Evolutionary conservation across 2,888 invertebrate species (phyloP).

Genomic region (Napeogenes inachia): DNA sequence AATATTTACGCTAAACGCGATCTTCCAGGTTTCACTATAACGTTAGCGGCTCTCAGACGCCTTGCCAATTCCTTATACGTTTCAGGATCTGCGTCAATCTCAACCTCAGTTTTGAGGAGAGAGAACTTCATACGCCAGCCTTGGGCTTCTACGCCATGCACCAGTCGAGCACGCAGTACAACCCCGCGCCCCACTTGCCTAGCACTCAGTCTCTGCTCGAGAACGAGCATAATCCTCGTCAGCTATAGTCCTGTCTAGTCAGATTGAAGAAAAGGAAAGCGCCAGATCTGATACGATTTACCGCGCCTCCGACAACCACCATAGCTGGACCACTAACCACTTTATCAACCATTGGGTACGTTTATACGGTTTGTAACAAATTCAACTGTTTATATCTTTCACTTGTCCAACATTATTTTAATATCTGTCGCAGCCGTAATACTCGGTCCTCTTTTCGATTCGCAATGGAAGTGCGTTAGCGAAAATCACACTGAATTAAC

Average conservation of each 20-base stretch:
- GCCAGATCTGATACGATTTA: slow-evolving; percentile 59
- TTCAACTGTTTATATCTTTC: slow-evolving; percentile 33
- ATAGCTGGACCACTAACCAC: slow-evolving; percentile 61
- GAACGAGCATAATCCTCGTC: slow-evolving; percentile 73
- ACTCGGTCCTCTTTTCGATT: slow-evolving; percentile 7
- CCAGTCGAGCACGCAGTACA: slow-evolving; percentile 56
- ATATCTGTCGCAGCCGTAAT: slow-evolving; percentile 11
- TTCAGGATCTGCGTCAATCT: slow-evolving; percentile 64
- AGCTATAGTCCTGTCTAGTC: slow-evolving; percentile 73
- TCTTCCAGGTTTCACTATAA: slow-evolving; percentile 57
- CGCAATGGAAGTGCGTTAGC: slow-evolving; percentile 15
- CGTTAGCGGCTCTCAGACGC: slow-evolving; percentile 59
- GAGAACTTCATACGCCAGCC: slow-evolving; percentile 73
- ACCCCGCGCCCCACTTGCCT: slow-evolving; percentile 62
- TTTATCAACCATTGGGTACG: slow-evolving; percentile 67
- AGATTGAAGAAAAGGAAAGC: slow-evolving; percentile 71
- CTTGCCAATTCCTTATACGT: slow-evolving; percentile 62
- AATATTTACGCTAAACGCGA: slow-evolving; percentile 60
- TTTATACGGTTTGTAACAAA: slow-evolving; percentile 30
- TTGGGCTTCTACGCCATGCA: slow-evolving; percentile 64
- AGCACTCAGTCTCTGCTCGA: slow-evolving; percentile 71
- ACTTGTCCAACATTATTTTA: slow-evolving; percentile 72
- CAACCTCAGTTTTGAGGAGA: slow-evolving; percentile 64
- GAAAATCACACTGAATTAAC: slow-evolving; percentile 13
- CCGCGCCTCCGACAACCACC: slow-evolving; percentile 58